A percentile compares a stretch with the other conserved stretches of the same genome.
Conservation (phyloP, 1,140 invertebrate species). For the Adoxophyes honmai region DNA sequence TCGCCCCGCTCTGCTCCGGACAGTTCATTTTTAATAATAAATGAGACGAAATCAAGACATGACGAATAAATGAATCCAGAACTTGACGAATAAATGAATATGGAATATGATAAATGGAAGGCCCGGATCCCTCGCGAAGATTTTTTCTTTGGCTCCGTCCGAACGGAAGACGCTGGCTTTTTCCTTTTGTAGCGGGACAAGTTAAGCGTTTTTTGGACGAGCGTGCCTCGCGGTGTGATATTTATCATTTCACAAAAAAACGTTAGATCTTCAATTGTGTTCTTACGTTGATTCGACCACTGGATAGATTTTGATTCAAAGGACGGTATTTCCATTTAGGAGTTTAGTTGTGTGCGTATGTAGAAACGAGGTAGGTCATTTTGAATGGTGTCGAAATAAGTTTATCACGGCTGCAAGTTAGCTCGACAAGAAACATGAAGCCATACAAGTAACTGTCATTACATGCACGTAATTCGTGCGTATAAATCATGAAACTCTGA, state of each 20-base stretch:
- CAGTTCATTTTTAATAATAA: constrained; percentile 80
- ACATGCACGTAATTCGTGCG: background rate
- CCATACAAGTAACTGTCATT: background rate
- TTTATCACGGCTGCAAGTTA: too few relatives aligned
- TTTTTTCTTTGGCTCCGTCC: constrained; percentile 73
- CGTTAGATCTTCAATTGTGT: constrained; percentile 58
- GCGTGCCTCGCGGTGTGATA: constrained; percentile 60
- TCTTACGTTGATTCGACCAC: constrained; percentile 43
- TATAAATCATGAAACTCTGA: constrained; percentile 8
- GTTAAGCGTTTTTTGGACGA: constrained; percentile 75
- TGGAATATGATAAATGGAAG: constrained; percentile 77
- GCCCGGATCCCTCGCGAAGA: constrained; percentile 68
- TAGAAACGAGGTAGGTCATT: too few relatives aligned
- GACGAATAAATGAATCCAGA: constrained; percentile 79
- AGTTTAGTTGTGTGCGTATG: too few relatives aligned
- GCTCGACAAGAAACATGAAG: too few relatives aligned
- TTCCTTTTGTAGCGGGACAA: constrained; percentile 75
- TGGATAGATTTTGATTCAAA: constrained; percentile 26
- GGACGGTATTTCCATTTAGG: constrained; percentile 3
- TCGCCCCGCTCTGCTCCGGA: constrained; percentile 67
- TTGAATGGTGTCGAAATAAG: too few relatives aligned
- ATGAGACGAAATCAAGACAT: constrained; percentile 78
- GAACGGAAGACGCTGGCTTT: constrained; percentile 75
- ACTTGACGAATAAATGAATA: constrained; percentile 78
- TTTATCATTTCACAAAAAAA: constrained; percentile 73